Evolutionary conservation across 2,888 invertebrate species (phyloP), one percentile per base, ranked within the genome.

Genomic region (Dryobota labecula): DNA sequence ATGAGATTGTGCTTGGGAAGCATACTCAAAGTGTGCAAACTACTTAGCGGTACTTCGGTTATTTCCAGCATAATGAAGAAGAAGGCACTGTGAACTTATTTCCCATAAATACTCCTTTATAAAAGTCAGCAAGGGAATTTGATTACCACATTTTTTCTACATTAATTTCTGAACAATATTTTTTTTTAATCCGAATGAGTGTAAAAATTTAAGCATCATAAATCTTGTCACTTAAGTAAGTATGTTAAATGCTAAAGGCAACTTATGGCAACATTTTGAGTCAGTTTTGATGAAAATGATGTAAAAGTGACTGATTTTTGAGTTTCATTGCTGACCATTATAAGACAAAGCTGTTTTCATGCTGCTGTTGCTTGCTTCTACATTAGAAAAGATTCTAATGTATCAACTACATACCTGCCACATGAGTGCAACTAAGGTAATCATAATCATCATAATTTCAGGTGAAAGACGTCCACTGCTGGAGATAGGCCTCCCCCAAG

Each of bases 1-100:
- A 20, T 61, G 38, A 51, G 15, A 77, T 67, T 73, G 60, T 57
- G 76, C 49, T 57, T 47, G 18, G 24, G 33, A 30, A 30, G 47
- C 30, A 61, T 49, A 49, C 49, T 36, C 4, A 36, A 36, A 36
- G 8, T 36, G 36, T 8, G 1, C 0, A 36, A 36, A 36, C 8
- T 36, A 36, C 36, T 36, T 36, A 36, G 8, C 36, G 7, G 8
- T 8, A 36, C 36, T 36, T 36, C 5, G 8, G 8, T 36, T 0
- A 8, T 36, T 36, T 8, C 36, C 7, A 36, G 36, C 36, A 3
- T 8, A 36, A 36, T n/a, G n/a, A 36, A 36, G 36, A 36, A 36
- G 36, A 36, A 8, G 33, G 36, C 36, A 36, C 36, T 36, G 36
- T 36, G 36, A 36, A 1, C 36, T 8, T 36, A 0, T 36, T 8